Conservation (phyloP, 1,140 invertebrate genomes). For the Pomacea maculata region DNA sequence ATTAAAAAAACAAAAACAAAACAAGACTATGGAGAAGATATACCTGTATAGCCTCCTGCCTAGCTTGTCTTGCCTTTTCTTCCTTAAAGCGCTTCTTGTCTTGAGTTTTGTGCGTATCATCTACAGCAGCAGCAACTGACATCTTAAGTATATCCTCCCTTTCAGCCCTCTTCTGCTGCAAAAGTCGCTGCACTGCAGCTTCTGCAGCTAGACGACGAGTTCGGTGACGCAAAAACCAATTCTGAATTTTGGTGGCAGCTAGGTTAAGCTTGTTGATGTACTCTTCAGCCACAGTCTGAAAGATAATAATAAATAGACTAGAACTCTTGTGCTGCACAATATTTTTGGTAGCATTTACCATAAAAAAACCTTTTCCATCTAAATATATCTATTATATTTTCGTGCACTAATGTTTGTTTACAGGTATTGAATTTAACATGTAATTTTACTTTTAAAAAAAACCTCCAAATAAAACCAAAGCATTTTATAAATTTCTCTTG, state of each 20-base stretch:
- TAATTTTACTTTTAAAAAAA: too few relatives aligned
- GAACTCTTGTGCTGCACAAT: too few relatives aligned
- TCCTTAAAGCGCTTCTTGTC: slow-evolving; percentile 57
- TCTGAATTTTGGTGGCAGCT: slow-evolving; percentile 60
- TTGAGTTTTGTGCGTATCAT: slow-evolving; percentile 38
- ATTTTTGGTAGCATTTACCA: too few relatives aligned
- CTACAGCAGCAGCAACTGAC: slow-evolving; percentile 31
- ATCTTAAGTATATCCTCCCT: slow-evolving; percentile 30
- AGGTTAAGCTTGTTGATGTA: slow-evolving; percentile 55
- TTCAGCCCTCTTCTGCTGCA: slow-evolving; percentile 52
- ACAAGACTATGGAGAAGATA: neutral
- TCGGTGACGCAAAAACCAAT: slow-evolving; percentile 48
- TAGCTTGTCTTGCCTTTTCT: slow-evolving; percentile 56
- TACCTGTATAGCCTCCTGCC: slow-evolving; percentile 62
- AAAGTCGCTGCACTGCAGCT: slow-evolving; percentile 56
- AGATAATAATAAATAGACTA: slow-evolving; percentile 3
- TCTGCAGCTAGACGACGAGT: slow-evolving; percentile 42
- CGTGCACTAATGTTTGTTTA: too few relatives aligned
- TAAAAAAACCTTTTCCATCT: too few relatives aligned
- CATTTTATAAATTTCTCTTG: too few relatives aligned
- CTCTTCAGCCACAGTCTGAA: slow-evolving; percentile 51
- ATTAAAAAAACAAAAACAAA: too few relatives aligned
- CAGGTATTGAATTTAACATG: too few relatives aligned
- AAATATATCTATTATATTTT: too few relatives aligned
- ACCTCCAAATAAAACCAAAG: too few relatives aligned